A percentile compares a stretch with the other conserved stretches of the same genome.
Evolutionary conservation across 2,113 vertebrate species (phyloP).

Genomic region (Syrrhaptes paradoxus): DNA sequence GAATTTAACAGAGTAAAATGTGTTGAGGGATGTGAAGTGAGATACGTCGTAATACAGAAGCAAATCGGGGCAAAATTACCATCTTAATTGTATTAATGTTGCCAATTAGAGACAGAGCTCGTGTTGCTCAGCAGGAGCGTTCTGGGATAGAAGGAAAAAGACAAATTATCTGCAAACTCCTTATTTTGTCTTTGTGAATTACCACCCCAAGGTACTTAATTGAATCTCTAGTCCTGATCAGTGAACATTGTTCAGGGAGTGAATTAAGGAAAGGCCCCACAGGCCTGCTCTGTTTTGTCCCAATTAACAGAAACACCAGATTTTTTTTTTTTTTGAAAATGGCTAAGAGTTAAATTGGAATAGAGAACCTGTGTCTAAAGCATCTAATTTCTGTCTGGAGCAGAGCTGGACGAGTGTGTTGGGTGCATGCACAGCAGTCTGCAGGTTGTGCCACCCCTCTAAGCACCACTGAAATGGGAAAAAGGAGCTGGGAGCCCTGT

Average conservation of each 20-base stretch:
- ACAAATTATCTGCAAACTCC: constrained; percentile 51
- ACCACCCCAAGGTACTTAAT: constrained; percentile 51
- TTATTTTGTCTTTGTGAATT: constrained; percentile 58
- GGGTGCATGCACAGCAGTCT: no score
- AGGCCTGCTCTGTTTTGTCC: constrained; percentile 48
- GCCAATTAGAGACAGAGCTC: constrained; percentile 39
- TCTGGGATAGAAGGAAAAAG: constrained; percentile 41
- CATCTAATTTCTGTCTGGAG: neutral
- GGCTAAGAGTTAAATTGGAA: neutral
- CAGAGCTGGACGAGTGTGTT: accelerated
- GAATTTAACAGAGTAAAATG: constrained; percentile 15
- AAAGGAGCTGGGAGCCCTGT: neutral
- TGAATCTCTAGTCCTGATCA: constrained; percentile 44
- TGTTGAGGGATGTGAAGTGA: constrained; percentile 12
- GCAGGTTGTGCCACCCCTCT: neutral
- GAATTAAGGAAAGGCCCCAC: constrained; percentile 40
- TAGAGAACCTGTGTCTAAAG: neutral
- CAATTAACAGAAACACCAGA: constrained; percentile 17
- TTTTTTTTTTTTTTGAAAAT: neutral
- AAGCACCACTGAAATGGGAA: neutral
- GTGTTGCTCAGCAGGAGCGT: constrained; percentile 22
- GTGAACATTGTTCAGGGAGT: constrained; percentile 53
- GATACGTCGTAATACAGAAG: neutral
- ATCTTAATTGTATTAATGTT: constrained; percentile 64
- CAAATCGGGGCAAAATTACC: constrained; percentile 48